Conservation (phyloP, 2,113 vertebrate genomes). For the Fregetta grallaria region DNA sequence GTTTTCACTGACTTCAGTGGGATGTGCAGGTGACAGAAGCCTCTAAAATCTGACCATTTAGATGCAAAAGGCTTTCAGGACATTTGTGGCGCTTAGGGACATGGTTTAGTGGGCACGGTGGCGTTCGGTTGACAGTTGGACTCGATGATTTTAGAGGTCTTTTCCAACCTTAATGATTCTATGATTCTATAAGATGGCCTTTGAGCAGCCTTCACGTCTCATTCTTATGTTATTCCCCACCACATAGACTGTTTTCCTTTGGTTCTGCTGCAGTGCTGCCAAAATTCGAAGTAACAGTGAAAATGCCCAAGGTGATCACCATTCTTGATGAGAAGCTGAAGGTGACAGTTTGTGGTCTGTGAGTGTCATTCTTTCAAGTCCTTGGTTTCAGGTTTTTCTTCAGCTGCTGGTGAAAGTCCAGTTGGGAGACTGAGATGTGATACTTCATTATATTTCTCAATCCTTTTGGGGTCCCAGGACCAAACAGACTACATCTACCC, state of each 20-base stretch:
- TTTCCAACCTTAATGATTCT: no score
- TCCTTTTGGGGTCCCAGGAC: neutral
- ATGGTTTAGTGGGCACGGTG: no score
- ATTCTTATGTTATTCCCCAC: neutral
- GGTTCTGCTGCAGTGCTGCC: constrained; percentile 69
- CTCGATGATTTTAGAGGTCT: no score
- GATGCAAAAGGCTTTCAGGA: neutral
- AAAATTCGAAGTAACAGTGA: constrained; percentile 72
- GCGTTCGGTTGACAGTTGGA: no score
- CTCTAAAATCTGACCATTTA: neutral
- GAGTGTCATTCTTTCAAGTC: constrained; percentile 40
- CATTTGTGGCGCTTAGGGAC: neutral
- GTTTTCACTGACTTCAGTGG: neutral
- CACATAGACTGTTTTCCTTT: neutral
- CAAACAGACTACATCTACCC: neutral
- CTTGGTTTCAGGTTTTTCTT: neutral
- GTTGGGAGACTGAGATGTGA: neutral
- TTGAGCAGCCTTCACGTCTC: neutral
- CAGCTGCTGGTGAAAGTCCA: neutral
- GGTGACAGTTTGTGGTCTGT: constrained; percentile 71
- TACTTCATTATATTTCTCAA: neutral
- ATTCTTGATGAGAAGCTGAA: constrained; percentile 62
- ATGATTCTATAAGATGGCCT: neutral
- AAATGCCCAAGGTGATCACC: constrained; percentile 65
- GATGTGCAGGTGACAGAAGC: neutral